Base-by-base conservation (phyloP, 2,888 invertebrate genomes). In the Conistra vaccinii region DNA sequence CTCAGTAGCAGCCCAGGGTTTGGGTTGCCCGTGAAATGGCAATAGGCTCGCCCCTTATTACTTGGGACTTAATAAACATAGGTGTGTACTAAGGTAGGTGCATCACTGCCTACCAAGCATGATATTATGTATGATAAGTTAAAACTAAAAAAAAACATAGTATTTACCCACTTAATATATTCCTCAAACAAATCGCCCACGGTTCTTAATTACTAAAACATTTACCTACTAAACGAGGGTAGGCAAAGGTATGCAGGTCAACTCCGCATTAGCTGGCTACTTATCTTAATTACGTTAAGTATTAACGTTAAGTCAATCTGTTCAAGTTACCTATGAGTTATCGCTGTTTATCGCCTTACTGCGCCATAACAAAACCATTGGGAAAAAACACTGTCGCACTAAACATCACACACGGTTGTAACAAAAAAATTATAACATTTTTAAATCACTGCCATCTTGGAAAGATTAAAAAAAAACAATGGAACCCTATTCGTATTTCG, bases 251-350 rank as follows among this genome's bases (percentile, higher is more conserved):
- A 87, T 87, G 79, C 83, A 83, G 83, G 87, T 81, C 74, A 71
- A 67, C 69, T 71, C 29, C 83, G 63, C 73, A 78, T 65, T 23
- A 26, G 20, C 42, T 72, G 29, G 32, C 3, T 10, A 66, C 68
- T 78, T 88, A 87, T 85, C 87, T 70, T 78, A 87, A 87, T 86
- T 72, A 76, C 78, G 29, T 80, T 35, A 29, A 73, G 69, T 76
- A 81, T 78, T 85, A 81, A 85, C 83, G 73, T 85, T 70, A 73
- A 77, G 57, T 72, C 58, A 84, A 82, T 86, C 32, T 48, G 57
- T 78, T 71, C 62, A 85, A 76, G 76, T 83, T 85, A 86, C 88
- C 83, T 85, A 70, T 76, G 77, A 76, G 63, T 87, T 88, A 87
- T 84, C 88, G 85, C 75, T 73, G 81, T 61, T 76, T 80, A 73